Evolutionary conservation across 2,888 invertebrate species (phyloP), one percentile per base, ranked within the genome.

Genomic region (Noctua comes): DNA sequence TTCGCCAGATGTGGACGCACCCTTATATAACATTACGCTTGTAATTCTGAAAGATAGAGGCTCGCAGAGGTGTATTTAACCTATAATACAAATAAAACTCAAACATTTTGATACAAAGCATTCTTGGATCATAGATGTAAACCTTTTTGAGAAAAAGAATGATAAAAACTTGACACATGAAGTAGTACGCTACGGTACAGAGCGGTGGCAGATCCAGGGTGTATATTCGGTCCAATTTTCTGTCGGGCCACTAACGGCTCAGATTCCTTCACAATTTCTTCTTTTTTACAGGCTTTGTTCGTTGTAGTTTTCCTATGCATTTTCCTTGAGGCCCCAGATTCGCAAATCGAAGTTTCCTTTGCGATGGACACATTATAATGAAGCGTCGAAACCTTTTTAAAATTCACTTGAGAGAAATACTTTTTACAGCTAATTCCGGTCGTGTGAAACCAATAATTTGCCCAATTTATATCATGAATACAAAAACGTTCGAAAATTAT

Each of bases 221-320:
- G 40, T 24, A 59, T 24, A 69, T 80, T 59, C 36, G 59, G 5
- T 62, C 27, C 66, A 43, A 66, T 66, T 66, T 78, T 57, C 36
- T 24, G 27, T 24, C 36, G 36, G 24, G 18, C n/a, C 13, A 69
- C 7, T 59, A 68, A 79, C 46, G 13, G 27, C 16, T 5, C 43
- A 65, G 43, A 80, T 68, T 57, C 18, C 5, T 62, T 73, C 11
- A 46, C 7, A 54, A 36, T 72, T 57, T 51, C 18, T 27, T 59
- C 36, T 70, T 68, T n/a, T 51, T 40, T 18, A 31, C 57, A 10
- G 66, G 8, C 40, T 68, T 73, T 57, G 21, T 48, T 68, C 11
- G 8, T 18, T 21, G 51, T 43, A 57, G 18, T 57, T 57, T 51
- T 24, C 16, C 66, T 43, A 18, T 31, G 40, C 6, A 54, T 68